Base-by-base conservation (phyloP, 2,888 invertebrate genomes). In the Cyclophora albipunctata region DNA sequence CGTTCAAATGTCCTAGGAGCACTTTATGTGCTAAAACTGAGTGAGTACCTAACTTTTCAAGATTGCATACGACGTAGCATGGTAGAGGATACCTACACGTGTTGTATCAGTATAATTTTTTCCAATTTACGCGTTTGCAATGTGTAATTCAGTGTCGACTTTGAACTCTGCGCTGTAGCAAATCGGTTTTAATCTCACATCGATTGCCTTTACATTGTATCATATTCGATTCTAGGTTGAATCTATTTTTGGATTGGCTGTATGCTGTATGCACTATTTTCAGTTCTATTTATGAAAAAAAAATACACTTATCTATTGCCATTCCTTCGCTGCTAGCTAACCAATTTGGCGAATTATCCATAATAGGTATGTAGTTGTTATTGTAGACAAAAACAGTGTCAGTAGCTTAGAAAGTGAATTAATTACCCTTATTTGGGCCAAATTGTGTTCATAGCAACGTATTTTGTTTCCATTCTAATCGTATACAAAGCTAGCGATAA, bases 201-300 rank as follows among this genome's bases (percentile, higher is more conserved):
- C 66, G 59, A 61, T 59, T 61, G 55, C 48, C 46, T 57, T 64
- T 64, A 67, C 69, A 66, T 53, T 63, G 67, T 71, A 70, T 73
- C 79, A 80, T 77, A 79, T 78, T 73, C 54, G 75, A 73, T 75
- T 73, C 68, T 76, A 73, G 78, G 77, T 71, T 75, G 72, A 73
- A 60, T 50, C 80, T 83, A 84, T 83, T 84, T 84, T 77, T 68
- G 72, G 68, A 62, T 64, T 66, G 62, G 67, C 71, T 66, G 59
- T 64, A 66, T 68, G 67, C 71, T 66, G 59, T 64, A 66, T 68
- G 67, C 66, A 68, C 66, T 71, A 64, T 66, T 64, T 63, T 66
- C 67, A 64, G 63, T 70, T 65, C 66, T 49, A 57, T 64, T 67
- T 20, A 67, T 66, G 50, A 45, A 59, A 46, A 52, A 55, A 50